A percentile compares a stretch with the other conserved stretches of the same genome.
phyloP scores from a whole-genome alignment of 2,888 invertebrate genomes.

The Tigriopus californicus region DNA sequence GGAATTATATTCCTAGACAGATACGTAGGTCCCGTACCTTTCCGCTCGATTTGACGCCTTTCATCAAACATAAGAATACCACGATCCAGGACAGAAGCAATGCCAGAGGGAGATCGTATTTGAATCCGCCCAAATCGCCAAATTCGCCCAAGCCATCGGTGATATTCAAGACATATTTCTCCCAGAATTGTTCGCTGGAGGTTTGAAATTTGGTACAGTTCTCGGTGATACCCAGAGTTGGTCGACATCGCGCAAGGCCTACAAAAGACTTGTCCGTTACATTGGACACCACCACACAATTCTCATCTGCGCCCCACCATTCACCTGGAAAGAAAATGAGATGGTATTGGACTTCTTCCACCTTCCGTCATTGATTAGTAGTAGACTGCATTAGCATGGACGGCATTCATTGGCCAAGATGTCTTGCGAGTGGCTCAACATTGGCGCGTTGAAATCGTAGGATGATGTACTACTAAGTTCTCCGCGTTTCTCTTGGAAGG shows the following conservation, averaged over 20 bases:
- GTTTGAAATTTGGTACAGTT: background rate
- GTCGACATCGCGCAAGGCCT: background rate
- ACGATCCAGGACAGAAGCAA: constrained; percentile 24
- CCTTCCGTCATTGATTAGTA: too few relatives aligned
- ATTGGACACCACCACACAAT: constrained; percentile 13
- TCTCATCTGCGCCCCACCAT: constrained; percentile 22
- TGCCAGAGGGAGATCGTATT: constrained; percentile 23
- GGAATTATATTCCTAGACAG: too few relatives aligned
- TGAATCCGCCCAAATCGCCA: constrained; percentile 23
- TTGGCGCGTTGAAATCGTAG: too few relatives aligned
- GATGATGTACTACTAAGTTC: too few relatives aligned
- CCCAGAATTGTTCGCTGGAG: constrained; percentile 1
- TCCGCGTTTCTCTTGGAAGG: too few relatives aligned
- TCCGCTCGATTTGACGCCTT: constrained; percentile 25
- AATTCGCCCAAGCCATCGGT: constrained; percentile 19
- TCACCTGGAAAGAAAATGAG: background rate
- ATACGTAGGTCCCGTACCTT: too few relatives aligned
- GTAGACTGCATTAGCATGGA: too few relatives aligned
- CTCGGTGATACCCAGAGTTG: background rate
- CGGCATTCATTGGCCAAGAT: too few relatives aligned
- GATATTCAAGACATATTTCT: constrained; percentile 4
- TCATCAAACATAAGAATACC: constrained; percentile 24
- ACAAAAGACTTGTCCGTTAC: background rate
- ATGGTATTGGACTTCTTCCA: too few relatives aligned
- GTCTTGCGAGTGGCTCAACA: too few relatives aligned